These are phyloP conservation scores for Lamellibrachia columna DNA, from an alignment of 2,888 invertebrate species.

Conservation along the genomic window DNA sequence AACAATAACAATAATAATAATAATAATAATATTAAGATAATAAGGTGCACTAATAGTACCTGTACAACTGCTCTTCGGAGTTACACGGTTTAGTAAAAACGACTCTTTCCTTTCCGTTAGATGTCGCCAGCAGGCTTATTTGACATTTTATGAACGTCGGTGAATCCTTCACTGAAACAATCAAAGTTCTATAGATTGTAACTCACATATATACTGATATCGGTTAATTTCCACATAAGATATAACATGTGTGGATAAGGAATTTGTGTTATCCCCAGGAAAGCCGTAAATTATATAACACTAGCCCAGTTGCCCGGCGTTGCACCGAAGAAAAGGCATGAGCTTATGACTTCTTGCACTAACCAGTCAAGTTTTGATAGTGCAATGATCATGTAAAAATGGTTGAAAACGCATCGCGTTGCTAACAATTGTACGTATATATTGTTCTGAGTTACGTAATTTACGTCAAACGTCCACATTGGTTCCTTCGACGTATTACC, in stretches of 20 bases:
- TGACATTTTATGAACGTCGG: background rate
- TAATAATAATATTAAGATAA: background rate
- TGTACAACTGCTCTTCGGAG: background rate
- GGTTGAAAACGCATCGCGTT: too few species aligned
- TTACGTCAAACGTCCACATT: too few species aligned
- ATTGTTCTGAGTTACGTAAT: too few species aligned
- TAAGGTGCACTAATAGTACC: background rate
- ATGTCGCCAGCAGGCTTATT: background rate
- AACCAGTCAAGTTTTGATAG: too few species aligned
- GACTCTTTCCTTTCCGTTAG: background rate
- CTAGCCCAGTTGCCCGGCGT: too few species aligned
- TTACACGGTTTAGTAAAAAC: background rate
- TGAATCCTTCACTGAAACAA: background rate
- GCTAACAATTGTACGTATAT: too few species aligned
- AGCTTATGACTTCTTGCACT: too few species aligned
- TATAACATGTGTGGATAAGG: background rate
- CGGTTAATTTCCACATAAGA: background rate
- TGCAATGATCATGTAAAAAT: too few species aligned
- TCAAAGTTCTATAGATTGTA: background rate
- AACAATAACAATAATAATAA: too few species aligned
- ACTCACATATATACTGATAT: background rate
- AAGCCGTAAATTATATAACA: too few species aligned
- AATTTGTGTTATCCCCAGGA: background rate
- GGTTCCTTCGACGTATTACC: too few species aligned
- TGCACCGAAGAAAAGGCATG: too few species aligned